Conservation (phyloP, 2,888 invertebrate species). For the Agonopterix heracliana region DNA sequence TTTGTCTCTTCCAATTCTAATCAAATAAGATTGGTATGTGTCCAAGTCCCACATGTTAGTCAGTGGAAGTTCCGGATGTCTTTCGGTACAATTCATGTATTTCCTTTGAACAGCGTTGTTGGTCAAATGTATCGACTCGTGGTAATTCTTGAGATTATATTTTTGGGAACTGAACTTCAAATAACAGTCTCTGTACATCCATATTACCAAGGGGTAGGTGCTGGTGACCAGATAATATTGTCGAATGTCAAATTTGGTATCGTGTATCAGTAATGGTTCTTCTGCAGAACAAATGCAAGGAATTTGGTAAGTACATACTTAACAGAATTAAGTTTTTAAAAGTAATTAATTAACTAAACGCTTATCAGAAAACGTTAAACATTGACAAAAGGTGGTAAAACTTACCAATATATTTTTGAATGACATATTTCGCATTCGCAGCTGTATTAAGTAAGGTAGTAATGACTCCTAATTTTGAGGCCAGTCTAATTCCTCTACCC, state of each 20-base stretch:
- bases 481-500: constrained; percentile 89
- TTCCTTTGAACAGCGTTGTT: constrained; percentile 91
- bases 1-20: constrained; percentile 71
- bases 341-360: too few species aligned
- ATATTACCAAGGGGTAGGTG: constrained; percentile 85
- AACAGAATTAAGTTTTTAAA: too few species aligned
- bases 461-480: constrained; percentile 84
- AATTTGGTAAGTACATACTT: neutral
- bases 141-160: constrained; percentile 85
- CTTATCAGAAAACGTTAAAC: neutral
- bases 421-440: constrained; percentile 80
- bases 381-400: constrained; percentile 2
- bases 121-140: constrained; percentile 91
- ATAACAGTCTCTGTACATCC: constrained; percentile 91
- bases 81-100: constrained; percentile 72
- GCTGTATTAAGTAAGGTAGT: constrained; percentile 76
- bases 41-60: constrained; percentile 91
- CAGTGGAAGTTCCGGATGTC: constrained; percentile 80
- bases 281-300: constrained; percentile 68
- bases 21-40: constrained; percentile 80
- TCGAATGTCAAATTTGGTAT: constrained; percentile 93
- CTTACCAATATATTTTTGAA: constrained; percentile 94
- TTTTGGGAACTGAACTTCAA: constrained; percentile 91
- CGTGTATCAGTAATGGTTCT: constrained; percentile 86
- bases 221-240: constrained; percentile 92